Conservation (phyloP, 2,888 invertebrate species). For the Euclidia mi region DNA sequence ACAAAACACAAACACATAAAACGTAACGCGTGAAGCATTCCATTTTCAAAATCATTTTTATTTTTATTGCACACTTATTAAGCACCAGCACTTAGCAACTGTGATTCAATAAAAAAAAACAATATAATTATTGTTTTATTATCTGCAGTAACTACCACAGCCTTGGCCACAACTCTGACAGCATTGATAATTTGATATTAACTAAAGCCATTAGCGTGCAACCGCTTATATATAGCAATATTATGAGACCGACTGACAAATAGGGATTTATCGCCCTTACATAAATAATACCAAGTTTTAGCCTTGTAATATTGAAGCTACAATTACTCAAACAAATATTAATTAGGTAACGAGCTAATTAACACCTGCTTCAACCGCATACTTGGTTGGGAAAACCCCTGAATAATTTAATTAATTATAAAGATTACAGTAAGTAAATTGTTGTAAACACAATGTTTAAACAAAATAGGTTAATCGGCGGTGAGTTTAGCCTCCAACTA, state of each 20-base stretch:
- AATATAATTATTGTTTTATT: slow-evolving; percentile 8
- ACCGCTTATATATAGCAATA: slow-evolving; percentile 58
- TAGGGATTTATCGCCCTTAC: slow-evolving; percentile 6
- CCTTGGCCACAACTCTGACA: slow-evolving; percentile 40
- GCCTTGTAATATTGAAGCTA: not conserved
- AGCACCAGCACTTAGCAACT: not conserved
- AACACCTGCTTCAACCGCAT: not conserved
- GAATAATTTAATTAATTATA: not conserved
- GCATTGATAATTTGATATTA: slow-evolving; percentile 51
- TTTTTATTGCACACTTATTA: slow-evolving; percentile 10
- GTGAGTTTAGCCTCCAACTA: too few relatives aligned
- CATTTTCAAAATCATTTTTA: slow-evolving; percentile 41
- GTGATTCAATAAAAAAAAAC: not conserved
- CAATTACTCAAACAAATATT: slow-evolving; percentile 5
- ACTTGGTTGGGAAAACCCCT: not conserved
- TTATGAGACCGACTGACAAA: slow-evolving; percentile 38
- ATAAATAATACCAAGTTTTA: slow-evolving; percentile 2
- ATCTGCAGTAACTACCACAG: slow-evolving; percentile 24
- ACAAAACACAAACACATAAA: slow-evolving; percentile 38
- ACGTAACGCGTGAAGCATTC: slow-evolving; percentile 14
- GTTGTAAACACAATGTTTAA: too few relatives aligned
- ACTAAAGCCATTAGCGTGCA: slow-evolving; percentile 38
- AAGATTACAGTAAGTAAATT: too few relatives aligned
- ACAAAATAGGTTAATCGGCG: too few relatives aligned
- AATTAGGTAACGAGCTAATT: slow-evolving; percentile 1